Evolutionary conservation across 2,113 vertebrate species (phyloP), one percentile per base, ranked within the genome.

Genomic region (Sciurus niger): DNA sequence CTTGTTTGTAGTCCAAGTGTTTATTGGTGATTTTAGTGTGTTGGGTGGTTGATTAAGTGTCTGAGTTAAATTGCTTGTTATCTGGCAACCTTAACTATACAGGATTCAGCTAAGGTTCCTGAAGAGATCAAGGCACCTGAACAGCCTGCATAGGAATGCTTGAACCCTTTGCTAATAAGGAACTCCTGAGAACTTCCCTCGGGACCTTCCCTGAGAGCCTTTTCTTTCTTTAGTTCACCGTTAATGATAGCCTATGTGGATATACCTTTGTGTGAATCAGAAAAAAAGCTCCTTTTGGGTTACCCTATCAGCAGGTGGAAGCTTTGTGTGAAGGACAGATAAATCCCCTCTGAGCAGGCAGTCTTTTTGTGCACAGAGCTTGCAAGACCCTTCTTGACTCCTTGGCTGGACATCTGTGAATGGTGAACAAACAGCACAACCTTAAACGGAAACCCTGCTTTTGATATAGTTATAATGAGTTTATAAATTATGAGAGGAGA

Each of bases 1-100:
- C 46, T 91, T 93, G 77, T n/a, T 84, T 60, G 28, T 92, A 46
- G 37, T 67, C 92, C 60, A 85, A 89, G 85, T 91, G 37, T 70
- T 84, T 93, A 34, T 11, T 89, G 37, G 14, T 79, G 67, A 80
- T 63, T 79, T 90, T 51, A 76, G 63, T 82, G 40, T 89, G 28
- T 84, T 91, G 74, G 16, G n/a, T 80, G 24, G 28, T 87, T 40
- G 8, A 53, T 40, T 65, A 63, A 92, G 32, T 14, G 60, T n/a
- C n/a, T 85, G 53, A 92, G 30, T 92, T 86, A 68, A 93, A 83
- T 16, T 83, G 43, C 34, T 78, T 74, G 32, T 91, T 92, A 65
- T 74, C 32, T 84, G 86, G 70, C 40, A 83, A 37, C 30, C 58
- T 85, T 11, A 93, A 8, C 79, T 79, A 28, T 86, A 28, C 32